These are phyloP conservation scores for Drosophila pseudoobscura DNA, from an alignment of 1,140 invertebrate species.

Conservation along the genomic window DNA sequence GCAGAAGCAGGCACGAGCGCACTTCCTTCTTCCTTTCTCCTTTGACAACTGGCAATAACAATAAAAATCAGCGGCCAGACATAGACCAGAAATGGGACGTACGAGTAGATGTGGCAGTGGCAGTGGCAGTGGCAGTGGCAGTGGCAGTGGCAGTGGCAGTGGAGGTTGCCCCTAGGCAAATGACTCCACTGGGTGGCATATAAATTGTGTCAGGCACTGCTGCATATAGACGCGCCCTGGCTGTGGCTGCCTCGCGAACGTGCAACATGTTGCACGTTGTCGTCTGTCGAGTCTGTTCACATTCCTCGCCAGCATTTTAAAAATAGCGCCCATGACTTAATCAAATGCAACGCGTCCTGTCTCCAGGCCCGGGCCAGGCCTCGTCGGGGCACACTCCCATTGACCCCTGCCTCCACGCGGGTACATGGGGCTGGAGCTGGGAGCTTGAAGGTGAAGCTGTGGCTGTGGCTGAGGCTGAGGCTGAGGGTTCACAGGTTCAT, in stretches of 20 bases:
- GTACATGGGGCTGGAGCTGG: constrained; percentile 69
- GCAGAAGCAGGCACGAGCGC: constrained; percentile 38
- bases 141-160: constrained; percentile 20
- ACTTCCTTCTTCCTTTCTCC: constrained; percentile 44
- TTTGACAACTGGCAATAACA: constrained; percentile 81
- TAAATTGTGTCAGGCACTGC: constrained; percentile 40
- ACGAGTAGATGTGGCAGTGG: constrained; percentile 16
- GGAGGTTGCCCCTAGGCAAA: constrained; percentile 17
- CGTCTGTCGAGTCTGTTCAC: constrained; percentile 33
- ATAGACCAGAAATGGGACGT: constrained; percentile 26
- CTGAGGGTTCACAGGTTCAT: constrained; percentile 72
- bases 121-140: constrained; percentile 24
- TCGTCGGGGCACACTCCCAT: not conserved
- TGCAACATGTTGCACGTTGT: constrained; percentile 77
- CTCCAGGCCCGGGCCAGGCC: constrained; percentile 1
- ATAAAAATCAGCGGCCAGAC: constrained; percentile 72
- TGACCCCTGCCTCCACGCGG: constrained; percentile 10
- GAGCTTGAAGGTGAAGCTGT: constrained; percentile 17
- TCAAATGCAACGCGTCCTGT: constrained; percentile 64
- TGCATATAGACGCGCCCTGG: constrained; percentile 21
- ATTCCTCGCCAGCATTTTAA: constrained; percentile 68
- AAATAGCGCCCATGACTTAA: constrained; percentile 79
- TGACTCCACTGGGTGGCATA: constrained; percentile 45
- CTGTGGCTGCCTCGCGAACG: constrained; percentile 51
- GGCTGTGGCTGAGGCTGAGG: constrained; percentile 11